These are phyloP conservation scores for Limnephilus auricula DNA, from an alignment of 2,888 invertebrate genomes.

Conservation along the genomic window DNA sequence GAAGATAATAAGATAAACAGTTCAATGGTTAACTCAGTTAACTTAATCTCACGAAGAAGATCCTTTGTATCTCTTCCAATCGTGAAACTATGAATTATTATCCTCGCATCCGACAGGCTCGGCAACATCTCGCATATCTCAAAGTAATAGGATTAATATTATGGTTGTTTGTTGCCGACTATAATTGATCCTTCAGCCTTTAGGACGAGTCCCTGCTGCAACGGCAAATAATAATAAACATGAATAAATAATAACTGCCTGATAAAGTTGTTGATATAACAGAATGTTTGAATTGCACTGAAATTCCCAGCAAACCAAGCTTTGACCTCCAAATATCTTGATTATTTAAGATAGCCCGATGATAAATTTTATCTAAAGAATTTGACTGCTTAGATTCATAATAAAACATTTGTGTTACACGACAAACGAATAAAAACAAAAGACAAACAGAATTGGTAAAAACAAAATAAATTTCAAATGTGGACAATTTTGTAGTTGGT, in stretches of 20 bases:
- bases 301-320: background rate
- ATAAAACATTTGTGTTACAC: background rate
- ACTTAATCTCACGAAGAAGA: background rate
- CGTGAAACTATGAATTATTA: background rate
- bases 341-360: background rate
- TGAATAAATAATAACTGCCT: background rate
- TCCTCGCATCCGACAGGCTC: conserved; percentile 14
- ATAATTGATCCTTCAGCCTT: background rate
- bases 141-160: background rate
- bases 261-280: background rate
- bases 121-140: background rate
- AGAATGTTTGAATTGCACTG: background rate
- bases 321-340: background rate
- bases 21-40: background rate
- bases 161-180: background rate
- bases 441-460: background rate
- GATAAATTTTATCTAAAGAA: background rate
- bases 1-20: background rate
- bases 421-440: background rate
- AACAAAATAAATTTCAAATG: too few relatives aligned
- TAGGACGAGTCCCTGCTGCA: background rate
- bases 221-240: background rate
- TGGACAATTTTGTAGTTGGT: too few relatives aligned
- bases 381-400: background rate
- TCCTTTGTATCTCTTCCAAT: conserved; percentile 16